Conservation (phyloP, 1,140 invertebrate species). For the Achroia grisella region DNA sequence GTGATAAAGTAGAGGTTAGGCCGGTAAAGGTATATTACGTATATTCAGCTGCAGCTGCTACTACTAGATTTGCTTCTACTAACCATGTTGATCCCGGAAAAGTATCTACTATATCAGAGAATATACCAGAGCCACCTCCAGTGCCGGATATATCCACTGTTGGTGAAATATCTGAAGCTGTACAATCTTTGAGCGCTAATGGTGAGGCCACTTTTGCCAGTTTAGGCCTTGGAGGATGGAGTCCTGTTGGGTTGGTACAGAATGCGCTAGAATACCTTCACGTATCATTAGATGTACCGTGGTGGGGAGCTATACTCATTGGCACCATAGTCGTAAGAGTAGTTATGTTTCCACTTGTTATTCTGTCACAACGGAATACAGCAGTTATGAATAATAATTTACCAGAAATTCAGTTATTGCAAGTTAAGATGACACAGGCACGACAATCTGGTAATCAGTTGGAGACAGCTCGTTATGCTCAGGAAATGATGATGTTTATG, state of each 20-base stretch:
- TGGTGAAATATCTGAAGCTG: conserved; percentile 40
- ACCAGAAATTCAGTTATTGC: conserved; percentile 85
- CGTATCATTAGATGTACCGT: conserved; percentile 83
- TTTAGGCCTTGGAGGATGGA: conserved; percentile 85
- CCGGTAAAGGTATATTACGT: conserved; percentile 51
- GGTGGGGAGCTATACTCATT: conserved; percentile 90
- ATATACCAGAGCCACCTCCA: conserved; percentile 74
- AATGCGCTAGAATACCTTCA: conserved; percentile 88
- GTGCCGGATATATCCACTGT: conserved; percentile 52
- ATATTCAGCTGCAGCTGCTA: conserved; percentile 45
- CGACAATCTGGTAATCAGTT: conserved; percentile 85
- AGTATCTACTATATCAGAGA: conserved; percentile 50
- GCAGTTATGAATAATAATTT: conserved; percentile 87
- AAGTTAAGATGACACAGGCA: conserved; percentile 88
- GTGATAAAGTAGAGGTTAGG: conserved; percentile 64
- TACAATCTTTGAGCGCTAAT: conserved; percentile 67
- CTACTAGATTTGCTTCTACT: conserved; percentile 50
- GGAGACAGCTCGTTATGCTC: conserved; percentile 80
- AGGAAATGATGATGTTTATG: conserved; percentile 87
- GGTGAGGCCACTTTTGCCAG: conserved; percentile 86
- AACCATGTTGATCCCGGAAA: conserved; percentile 34
- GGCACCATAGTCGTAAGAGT: conserved; percentile 85
- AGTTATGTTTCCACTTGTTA: conserved; percentile 87
- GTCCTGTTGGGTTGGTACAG: conserved; percentile 87
- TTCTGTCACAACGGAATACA: conserved; percentile 84